Conservation (phyloP, 2,797 vertebrate species). For the Phaenicophaeus curvirostris region DNA sequence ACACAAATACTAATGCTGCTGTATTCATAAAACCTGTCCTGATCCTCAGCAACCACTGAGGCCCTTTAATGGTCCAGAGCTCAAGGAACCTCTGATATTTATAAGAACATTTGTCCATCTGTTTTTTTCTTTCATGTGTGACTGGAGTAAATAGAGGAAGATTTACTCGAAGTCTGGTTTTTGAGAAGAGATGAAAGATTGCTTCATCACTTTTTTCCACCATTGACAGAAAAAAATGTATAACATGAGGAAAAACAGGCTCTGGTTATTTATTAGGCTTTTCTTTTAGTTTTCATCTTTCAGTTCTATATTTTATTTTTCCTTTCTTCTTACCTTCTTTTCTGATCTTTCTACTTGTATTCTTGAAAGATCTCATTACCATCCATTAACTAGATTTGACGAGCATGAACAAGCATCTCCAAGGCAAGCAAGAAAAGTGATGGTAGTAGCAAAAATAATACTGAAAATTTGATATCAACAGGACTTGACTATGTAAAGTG, state of each 20-base stretch:
- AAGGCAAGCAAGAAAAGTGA: not conserved
- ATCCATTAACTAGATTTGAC: not conserved
- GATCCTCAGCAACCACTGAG: not conserved
- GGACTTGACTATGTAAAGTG: not conserved
- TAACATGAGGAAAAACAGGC: not conserved
- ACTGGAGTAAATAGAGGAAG: not conserved
- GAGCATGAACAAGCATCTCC: not conserved
- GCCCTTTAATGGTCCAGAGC: not conserved
- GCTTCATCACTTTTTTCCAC: not conserved
- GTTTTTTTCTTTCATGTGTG: not conserved
- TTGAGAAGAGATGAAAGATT: not conserved
- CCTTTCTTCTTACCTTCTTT: not conserved
- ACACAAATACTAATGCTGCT: not conserved
- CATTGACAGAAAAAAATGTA: not conserved
- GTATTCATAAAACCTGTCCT: not conserved
- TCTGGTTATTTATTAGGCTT: not conserved
- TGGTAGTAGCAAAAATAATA: not conserved
- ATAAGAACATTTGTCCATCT: fast-evolving
- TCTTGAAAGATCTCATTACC: constrained; percentile 17
- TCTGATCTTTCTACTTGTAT: not conserved
- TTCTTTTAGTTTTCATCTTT: not conserved
- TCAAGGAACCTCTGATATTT: not conserved
- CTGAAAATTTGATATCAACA: not conserved
- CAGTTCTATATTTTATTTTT: not conserved
- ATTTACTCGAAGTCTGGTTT: not conserved